Evolutionary conservation across 2,797 vertebrate genomes (phyloP), one percentile per base, ranked within the genome.

Genomic region (Emydoidea blandingii): DNA sequence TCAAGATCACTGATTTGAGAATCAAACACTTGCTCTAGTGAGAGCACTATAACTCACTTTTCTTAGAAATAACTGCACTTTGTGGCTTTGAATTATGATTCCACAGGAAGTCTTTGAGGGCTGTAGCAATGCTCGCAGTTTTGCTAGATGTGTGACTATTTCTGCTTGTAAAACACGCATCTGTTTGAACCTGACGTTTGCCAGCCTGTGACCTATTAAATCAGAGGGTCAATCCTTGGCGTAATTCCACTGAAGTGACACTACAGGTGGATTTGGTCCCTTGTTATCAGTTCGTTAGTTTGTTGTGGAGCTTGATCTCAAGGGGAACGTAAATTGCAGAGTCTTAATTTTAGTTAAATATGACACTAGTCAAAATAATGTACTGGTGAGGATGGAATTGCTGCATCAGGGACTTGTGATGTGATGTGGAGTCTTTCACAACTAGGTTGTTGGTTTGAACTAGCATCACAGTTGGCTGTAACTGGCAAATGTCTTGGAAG

Each of bases 171-270:
- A 21, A 92, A 37, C 8, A 41, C 92, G 94, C 85, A 83, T 85
- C 41, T 83, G 41, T 96, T 95, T 93, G 94, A 96, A 4, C 88
- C 12, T 47, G 41, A 47, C 14, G 29, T 76, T 14, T 76, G 72
- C 2, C 0, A 94, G 93, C 95, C 93, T 96, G 59, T 85, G 86
- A 95, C 54, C 52, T 49, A 0, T 94, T 41, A 93, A 93, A 97
- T 95, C 93, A 94, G 0, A 23, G 89, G 92, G 94, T 97, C 93
- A 93, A 85, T 95, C 59, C 1, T 87, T 82, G 83, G 84, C 82
- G 81, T 94, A 68, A 93, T 94, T 97, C 90, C 92, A 87, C 79
- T 91, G 78, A 72, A 72, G 23, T 92, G 86, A 93, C 94, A 93
- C 84, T 89, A 37, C 86, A 91, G 25, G 21, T 83, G 79, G 92